A percentile compares a stretch with the other conserved stretches of the same genome.
These are phyloP conservation scores for Epizoanthus scotinus DNA, from an alignment of 92 coral and sea anemone species.

Conservation along the genomic window DNA sequence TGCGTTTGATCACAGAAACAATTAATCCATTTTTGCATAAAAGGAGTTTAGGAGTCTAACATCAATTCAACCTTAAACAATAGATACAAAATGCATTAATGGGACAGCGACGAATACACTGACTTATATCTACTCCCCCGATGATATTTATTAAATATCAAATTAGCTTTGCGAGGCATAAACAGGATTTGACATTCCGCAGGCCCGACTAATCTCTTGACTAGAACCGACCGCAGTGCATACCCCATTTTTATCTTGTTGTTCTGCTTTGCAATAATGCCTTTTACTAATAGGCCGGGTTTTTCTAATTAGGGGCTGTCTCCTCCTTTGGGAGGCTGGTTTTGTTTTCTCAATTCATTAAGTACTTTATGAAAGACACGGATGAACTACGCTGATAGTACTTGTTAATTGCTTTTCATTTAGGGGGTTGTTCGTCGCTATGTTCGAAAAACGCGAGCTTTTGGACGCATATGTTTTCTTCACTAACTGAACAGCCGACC, in stretches of 20 bases:
- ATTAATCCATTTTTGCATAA: slow-evolving; percentile 2
- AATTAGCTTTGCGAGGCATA: background rate
- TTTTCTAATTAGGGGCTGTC: slow-evolving; percentile 76
- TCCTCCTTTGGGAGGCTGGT: slow-evolving; percentile 48
- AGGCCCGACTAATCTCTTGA: background rate
- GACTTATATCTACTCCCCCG: no score
- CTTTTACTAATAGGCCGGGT: slow-evolving; percentile 19
- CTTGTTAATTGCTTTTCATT: slow-evolving; percentile 23
- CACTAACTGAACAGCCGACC: background rate
- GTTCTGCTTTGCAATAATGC: background rate
- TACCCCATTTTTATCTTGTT: background rate
- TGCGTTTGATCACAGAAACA: background rate
- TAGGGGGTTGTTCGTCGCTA: background rate
- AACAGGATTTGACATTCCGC: background rate
- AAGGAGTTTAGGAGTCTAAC: background rate
- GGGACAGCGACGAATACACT: background rate
- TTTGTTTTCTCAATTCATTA: slow-evolving; percentile 66
- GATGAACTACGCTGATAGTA: slow-evolving; percentile 37
- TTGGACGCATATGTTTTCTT: background rate
- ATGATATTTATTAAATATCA: background rate
- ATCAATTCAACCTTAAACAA: slow-evolving; percentile 17
- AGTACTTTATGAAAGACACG: slow-evolving; percentile 55
- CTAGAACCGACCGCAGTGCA: background rate
- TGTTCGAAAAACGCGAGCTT: background rate
- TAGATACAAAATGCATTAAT: background rate